A percentile compares a stretch with the other conserved stretches of the same genome.
phyloP scores from a whole-genome alignment of 2,113 vertebrate genomes.

The Shinisaurus crocodilurus region DNA sequence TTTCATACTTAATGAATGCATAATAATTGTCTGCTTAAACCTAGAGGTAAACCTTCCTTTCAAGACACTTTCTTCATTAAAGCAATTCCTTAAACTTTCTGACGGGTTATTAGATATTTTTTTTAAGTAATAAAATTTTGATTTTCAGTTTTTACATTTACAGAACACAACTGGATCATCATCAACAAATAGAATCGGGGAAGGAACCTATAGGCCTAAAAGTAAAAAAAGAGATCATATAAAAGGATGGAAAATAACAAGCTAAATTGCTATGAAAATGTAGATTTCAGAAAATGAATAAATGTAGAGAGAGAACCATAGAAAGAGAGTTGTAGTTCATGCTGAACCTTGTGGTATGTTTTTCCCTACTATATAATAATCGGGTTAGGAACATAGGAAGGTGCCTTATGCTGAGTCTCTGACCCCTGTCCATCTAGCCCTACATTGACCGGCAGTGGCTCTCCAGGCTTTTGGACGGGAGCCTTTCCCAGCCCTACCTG shows the following conservation, averaged over 20 bases:
- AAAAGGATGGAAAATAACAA: background rate
- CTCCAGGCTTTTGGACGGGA: too few relatives aligned
- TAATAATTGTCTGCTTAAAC: conserved; percentile 71
- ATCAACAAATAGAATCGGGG: background rate
- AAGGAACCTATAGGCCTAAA: background rate
- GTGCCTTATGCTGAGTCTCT: too few relatives aligned
- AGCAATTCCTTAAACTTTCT: conserved; percentile 41
- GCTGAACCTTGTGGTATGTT: background rate
- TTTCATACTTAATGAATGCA: conserved; percentile 74
- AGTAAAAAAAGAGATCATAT: background rate
- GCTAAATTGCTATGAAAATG: background rate
- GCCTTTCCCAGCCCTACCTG: too few relatives aligned
- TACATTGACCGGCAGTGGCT: too few relatives aligned
- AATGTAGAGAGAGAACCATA: background rate
- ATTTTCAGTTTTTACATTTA: background rate
- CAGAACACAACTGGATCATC: background rate
- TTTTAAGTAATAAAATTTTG: background rate
- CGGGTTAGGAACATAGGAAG: background rate
- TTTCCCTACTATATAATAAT: background rate
- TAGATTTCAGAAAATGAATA: background rate
- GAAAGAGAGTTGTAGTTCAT: background rate
- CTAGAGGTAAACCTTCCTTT: conserved; percentile 69
- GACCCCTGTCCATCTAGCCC: too few relatives aligned
- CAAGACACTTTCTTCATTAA: conserved; percentile 62
- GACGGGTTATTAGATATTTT: background rate